A percentile compares a stretch with the other conserved stretches of the same genome.
phyloP scores from a whole-genome alignment of 1,140 invertebrate genomes.

The Bombus affinis region DNA sequence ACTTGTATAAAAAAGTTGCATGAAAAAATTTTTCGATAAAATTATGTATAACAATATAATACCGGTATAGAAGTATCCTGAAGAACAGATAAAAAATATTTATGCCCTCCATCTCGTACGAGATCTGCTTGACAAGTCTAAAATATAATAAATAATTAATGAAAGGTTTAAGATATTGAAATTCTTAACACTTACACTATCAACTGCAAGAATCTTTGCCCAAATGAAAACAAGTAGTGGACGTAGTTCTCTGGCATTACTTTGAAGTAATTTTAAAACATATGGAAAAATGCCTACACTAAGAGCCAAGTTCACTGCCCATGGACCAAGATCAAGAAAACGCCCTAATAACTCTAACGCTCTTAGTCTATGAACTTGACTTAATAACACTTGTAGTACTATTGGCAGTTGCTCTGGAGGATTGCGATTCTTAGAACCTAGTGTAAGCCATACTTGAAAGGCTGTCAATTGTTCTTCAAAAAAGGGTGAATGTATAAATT shows the following conservation, averaged over 20 bases:
- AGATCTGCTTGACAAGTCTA: constrained; percentile 97
- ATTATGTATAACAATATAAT: constrained; percentile 73
- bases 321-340: constrained; percentile 97
- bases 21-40: background rate
- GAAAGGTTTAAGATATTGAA: background rate
- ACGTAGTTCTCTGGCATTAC: constrained; percentile 94
- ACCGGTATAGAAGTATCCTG: constrained; percentile 93
- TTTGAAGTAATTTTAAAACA: constrained; percentile 97
- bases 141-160: constrained; percentile 37
- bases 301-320: constrained; percentile 97
- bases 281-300: constrained; percentile 99
- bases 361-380: constrained; percentile 97
- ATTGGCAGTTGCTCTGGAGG: constrained; percentile 99
- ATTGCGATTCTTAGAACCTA: constrained; percentile 89
- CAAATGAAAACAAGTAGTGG: constrained; percentile 98
- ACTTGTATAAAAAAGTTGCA: background rate
- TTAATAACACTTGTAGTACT: constrained; percentile 97
- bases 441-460: constrained; percentile 98
- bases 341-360: constrained; percentile 97
- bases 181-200: constrained; percentile 87
- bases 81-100: constrained; percentile 96
- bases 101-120: constrained; percentile 96
- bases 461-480: constrained; percentile 99
- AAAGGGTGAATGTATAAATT: constrained; percentile 93
- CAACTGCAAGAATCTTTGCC: constrained; percentile 99